These are phyloP conservation scores for Schrankia costaestrigalis DNA, from an alignment of 2,888 invertebrate genomes.

Conservation along the genomic window DNA sequence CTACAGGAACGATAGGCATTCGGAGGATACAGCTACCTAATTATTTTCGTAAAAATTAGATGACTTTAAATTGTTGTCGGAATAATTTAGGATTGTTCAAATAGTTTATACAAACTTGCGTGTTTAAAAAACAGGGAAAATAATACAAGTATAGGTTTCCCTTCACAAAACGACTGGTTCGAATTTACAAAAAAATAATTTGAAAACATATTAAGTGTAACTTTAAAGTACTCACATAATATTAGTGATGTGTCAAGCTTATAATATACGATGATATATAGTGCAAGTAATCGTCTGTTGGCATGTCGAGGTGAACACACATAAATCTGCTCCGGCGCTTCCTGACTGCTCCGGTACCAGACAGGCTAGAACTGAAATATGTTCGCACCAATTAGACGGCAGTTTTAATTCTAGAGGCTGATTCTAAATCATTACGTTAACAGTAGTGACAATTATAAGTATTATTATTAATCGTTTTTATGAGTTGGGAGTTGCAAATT, in stretches of 20 bases:
- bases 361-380: slow-evolving; percentile 20
- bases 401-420: slow-evolving; percentile 21
- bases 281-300: slow-evolving; percentile 29
- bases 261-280: slow-evolving; percentile 34
- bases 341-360: slow-evolving; percentile 21
- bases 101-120: too few species aligned
- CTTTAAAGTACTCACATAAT: too few species aligned
- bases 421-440: slow-evolving; percentile 7
- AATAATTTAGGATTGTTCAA: too few species aligned
- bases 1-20: slow-evolving; percentile 7
- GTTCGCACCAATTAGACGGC: slow-evolving; percentile 24
- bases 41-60: not conserved
- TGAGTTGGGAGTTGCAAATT: too few species aligned
- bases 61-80: too few species aligned
- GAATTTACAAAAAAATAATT: too few species aligned
- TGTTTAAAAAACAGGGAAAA: too few species aligned
- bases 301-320: slow-evolving; percentile 28
- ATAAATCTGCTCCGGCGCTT: slow-evolving; percentile 29
- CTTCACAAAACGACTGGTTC: not conserved
- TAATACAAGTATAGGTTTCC: too few species aligned
- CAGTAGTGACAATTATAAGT: not conserved
- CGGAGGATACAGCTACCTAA: not conserved
- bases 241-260: slow-evolving; percentile 27
- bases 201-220: too few species aligned
- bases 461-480: not conserved